Base-by-base conservation (phyloP, 2,797 vertebrate genomes). In the Craterocephalus amniculus region DNA sequence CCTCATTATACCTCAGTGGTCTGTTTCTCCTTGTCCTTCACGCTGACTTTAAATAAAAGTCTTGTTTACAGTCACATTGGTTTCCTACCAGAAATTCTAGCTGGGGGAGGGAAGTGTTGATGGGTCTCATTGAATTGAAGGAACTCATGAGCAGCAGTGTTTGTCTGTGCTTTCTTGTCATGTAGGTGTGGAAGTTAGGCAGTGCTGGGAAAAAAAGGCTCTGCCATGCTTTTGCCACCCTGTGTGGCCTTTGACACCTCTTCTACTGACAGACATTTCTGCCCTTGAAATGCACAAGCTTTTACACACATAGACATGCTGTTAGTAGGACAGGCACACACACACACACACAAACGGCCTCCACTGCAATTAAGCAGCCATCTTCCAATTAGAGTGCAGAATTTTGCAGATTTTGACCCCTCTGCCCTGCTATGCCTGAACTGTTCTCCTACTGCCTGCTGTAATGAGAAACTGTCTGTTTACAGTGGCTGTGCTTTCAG, bases 331-430 rank as follows among this genome's bases (percentile, higher is more conserved):
- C 56, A 63, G 31, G 29, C 29, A 27, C 24, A 27, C 40, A 58
- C 38, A 26, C 24, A 11, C 1, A 24, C 70, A 52, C 35, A 63
- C 60, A 76, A 65, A 72, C 66, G 55, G 68, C 76, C 71, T 78
- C 70, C 34, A 67, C 77, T 48, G 77, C 89, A 91, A 90, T 93
- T 93, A 93, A 80, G 69, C 68, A 72, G 79, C 83, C 79, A 59
- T 88, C 89, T 72, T 90, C 90, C 89, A 93, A 90, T 92, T 91
- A 92, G 84, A 89, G 72, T 77, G 70, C 58, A 69, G 76, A 86
- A 87, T 88, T 78, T 84, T 90, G 76, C 88, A 91, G 89, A 86
- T 89, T 88, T 84, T 88, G 88, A 93, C 88, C 92, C 70, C 75
- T 70, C 77, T 79, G 72, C 80, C 87, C 73, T 83, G 86, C 76